Evolutionary conservation across 2,888 invertebrate genomes (phyloP).

Genomic region (Nudaria mundana): DNA sequence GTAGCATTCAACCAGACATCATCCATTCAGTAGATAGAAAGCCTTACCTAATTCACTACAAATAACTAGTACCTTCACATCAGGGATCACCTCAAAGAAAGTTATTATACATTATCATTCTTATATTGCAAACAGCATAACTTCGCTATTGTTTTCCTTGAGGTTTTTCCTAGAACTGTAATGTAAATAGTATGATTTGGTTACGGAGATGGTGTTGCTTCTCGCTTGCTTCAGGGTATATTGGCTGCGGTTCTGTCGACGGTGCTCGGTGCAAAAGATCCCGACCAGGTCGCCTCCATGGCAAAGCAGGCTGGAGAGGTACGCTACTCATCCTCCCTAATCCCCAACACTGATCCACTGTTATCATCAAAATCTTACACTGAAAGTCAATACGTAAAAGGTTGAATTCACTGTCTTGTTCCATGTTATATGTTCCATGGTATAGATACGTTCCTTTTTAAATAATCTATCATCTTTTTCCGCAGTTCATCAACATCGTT

Average conservation of each 20-base stretch:
- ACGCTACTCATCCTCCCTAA: constrained; percentile 81
- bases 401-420: not conserved
- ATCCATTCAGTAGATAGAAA: constrained; percentile 56
- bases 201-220: constrained; percentile 79
- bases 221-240: constrained; percentile 90
- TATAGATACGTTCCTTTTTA: no score
- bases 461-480: no score
- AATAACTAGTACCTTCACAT: constrained; percentile 60
- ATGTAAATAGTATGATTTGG: constrained; percentile 78
- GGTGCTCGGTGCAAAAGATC: constrained; percentile 94
- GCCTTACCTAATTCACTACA: constrained; percentile 59
- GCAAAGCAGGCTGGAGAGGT: constrained; percentile 98
- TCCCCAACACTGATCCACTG: constrained; percentile 38
- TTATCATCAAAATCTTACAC: constrained; percentile 9
- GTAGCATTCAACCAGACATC: constrained; percentile 51
- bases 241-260: constrained; percentile 95
- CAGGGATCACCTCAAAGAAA: constrained; percentile 60
- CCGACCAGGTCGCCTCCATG: constrained; percentile 95
- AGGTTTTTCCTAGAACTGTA: constrained; percentile 54
- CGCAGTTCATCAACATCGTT: constrained; percentile 94
- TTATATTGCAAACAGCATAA: constrained; percentile 2
- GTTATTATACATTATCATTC: constrained; percentile 3
- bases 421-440: not conserved
- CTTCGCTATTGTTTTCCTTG: constrained; percentile 36
- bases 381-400: constrained; percentile 3